Evolutionary conservation across 2,113 vertebrate species (phyloP).

Genomic region (Zosterops japonicus): DNA sequence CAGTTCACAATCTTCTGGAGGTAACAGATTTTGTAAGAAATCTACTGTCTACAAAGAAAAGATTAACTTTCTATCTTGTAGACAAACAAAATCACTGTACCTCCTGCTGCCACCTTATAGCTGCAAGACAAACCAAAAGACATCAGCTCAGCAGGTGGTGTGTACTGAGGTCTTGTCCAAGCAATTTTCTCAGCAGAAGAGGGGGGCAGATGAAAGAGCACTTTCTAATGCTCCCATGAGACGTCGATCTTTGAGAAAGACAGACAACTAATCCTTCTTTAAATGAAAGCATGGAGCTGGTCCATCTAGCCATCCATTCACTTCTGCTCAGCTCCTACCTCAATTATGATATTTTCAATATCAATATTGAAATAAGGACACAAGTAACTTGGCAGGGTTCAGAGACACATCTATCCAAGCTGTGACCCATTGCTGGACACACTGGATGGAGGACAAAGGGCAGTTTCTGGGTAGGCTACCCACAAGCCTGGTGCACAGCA

Average conservation of each 20-base stretch:
- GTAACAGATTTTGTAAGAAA: neutral
- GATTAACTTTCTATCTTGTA: neutral
- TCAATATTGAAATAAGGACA: neutral
- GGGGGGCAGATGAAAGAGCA: neutral
- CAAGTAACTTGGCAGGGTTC: neutral
- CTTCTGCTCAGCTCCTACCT: neutral
- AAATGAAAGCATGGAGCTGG: neutral
- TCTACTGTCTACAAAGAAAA: neutral
- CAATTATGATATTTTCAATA: neutral
- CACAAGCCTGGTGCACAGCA: neutral
- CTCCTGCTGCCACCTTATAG: neutral
- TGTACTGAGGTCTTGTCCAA: neutral
- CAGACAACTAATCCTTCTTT: rapidly evolving
- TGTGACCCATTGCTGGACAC: neutral
- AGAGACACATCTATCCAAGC: neutral
- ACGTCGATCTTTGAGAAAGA: neutral
- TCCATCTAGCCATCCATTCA: neutral
- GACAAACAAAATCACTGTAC: neutral
- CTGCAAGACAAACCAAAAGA: neutral
- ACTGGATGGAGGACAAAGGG: neutral
- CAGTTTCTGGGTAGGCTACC: neutral
- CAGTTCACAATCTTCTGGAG: neutral
- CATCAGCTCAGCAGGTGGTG: rapidly evolving
- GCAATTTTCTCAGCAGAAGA: neutral
- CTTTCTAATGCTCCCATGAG: neutral